Evolutionary conservation across 2,113 vertebrate species (phyloP).

Genomic region (Acinonyx jubatus): DNA sequence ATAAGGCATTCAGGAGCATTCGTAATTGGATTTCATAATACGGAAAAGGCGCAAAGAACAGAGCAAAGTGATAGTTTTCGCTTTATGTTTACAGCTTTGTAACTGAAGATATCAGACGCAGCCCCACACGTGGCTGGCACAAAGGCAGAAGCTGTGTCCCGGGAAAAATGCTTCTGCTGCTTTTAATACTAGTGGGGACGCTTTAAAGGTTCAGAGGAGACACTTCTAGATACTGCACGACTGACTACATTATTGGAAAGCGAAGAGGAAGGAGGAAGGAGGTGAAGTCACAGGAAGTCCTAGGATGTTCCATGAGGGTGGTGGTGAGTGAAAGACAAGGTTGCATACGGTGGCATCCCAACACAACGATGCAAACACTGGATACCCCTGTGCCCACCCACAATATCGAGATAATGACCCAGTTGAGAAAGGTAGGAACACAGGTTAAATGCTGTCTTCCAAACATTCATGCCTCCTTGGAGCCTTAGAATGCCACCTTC

Average conservation of each 20-base stretch:
- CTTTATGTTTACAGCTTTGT: neutral
- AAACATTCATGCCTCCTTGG: neutral
- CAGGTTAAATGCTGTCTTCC: neutral
- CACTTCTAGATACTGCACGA: neutral
- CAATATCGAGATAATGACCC: too few relatives aligned
- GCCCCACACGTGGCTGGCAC: fast-evolving
- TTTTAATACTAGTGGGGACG: neutral
- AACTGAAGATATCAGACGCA: neutral
- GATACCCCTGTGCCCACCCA: neutral
- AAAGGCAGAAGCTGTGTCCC: neutral
- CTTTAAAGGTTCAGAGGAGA: neutral
- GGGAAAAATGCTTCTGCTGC: too few relatives aligned
- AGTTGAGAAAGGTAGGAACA: neutral
- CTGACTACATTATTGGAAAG: neutral
- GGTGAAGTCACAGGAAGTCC: neutral
- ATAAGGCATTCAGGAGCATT: neutral
- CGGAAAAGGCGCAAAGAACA: neutral
- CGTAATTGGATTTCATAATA: neutral
- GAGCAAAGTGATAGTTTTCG: too few relatives aligned
- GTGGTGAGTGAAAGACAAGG: too few relatives aligned
- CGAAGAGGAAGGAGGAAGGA: neutral
- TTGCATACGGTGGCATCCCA: too few relatives aligned
- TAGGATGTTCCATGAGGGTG: neutral
- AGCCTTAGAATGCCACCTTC: neutral
- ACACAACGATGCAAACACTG: neutral